phyloP scores from a whole-genome alignment of 2,113 vertebrate genomes.

The Nothocercus nigrocapillus region DNA sequence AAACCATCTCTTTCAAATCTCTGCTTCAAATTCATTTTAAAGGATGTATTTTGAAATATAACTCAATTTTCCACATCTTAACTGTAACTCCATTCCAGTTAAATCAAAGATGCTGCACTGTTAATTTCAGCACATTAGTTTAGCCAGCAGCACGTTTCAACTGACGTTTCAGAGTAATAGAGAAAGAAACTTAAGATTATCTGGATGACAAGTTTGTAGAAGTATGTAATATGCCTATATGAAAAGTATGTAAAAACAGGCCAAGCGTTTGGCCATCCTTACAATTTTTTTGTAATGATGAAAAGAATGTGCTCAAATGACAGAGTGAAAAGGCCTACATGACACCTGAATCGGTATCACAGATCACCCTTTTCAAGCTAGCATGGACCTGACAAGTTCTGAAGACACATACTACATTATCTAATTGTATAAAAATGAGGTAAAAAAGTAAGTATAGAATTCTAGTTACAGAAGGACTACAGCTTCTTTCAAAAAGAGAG shows the following conservation, averaged over 20 bases:
- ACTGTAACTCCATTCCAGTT: background rate
- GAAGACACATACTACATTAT: background rate
- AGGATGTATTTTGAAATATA: background rate
- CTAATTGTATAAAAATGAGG: background rate
- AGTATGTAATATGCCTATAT: background rate
- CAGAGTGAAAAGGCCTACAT: background rate
- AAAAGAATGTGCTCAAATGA: background rate
- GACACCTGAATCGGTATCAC: background rate
- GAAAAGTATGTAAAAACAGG: background rate
- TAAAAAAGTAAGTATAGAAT: background rate
- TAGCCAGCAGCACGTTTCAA: background rate
- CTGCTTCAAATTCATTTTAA: background rate
- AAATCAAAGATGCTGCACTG: background rate
- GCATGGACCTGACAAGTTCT: background rate
- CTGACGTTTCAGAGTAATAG: background rate
- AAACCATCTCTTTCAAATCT: background rate
- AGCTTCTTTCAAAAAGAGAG: background rate
- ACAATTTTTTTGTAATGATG: background rate
- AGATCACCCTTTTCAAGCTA: background rate
- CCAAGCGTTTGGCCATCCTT: background rate
- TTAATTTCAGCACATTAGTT: background rate
- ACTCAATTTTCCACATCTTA: background rate
- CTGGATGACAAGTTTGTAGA: background rate
- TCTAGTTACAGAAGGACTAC: background rate
- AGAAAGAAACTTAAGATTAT: background rate